phyloP scores from a whole-genome alignment of 2,797 vertebrate genomes.

The Phataginus tetradactyla region DNA sequence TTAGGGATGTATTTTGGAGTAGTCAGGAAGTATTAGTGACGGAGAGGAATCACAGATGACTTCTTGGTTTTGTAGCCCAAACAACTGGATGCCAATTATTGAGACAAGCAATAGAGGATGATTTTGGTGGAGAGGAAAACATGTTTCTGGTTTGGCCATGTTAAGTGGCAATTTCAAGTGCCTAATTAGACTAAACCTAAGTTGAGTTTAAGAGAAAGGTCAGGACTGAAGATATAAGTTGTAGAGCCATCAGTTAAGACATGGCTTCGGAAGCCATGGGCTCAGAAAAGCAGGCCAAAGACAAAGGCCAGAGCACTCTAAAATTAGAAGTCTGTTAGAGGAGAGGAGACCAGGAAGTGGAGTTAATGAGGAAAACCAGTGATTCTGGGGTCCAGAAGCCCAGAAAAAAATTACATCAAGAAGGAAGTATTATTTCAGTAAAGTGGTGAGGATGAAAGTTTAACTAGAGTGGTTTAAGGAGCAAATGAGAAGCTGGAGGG shows the following conservation, averaged over 20 bases:
- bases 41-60: background rate
- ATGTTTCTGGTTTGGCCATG: background rate
- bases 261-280: background rate
- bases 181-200: background rate
- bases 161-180: background rate
- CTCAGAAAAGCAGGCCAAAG: conserved; percentile 26
- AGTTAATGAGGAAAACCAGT: background rate
- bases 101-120: background rate
- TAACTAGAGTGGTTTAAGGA: background rate
- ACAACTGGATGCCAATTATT: background rate
- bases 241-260: background rate
- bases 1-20: background rate
- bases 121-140: background rate
- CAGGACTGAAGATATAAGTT: background rate
- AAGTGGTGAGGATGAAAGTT: background rate
- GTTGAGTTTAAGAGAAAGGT: background rate
- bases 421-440: background rate
- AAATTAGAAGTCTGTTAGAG: background rate
- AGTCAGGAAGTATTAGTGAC: background rate
- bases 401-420: background rate
- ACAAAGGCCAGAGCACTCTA: background rate
- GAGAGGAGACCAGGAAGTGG: background rate
- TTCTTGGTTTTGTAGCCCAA: background rate
- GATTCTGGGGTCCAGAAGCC: background rate
- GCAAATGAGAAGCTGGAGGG: background rate